Conservation (phyloP, 2,113 vertebrate genomes). For the Microcebus jonahi region DNA sequence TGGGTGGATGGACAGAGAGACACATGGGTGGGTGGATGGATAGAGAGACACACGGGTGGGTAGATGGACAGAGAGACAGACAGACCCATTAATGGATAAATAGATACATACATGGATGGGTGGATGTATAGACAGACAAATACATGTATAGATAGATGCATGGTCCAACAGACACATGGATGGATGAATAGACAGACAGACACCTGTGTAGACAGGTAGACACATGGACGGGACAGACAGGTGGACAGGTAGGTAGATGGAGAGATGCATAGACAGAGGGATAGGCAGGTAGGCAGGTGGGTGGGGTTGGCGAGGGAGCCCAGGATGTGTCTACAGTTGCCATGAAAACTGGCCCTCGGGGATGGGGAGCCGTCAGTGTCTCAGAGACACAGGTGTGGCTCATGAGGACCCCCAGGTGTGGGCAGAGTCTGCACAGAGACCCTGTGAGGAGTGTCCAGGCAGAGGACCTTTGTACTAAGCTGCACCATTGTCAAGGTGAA, state of each 20-base stretch:
- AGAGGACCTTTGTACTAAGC: fast-evolving
- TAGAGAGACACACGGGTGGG: neutral
- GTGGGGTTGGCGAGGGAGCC: neutral
- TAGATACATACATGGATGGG: fast-evolving
- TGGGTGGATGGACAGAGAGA: too few species aligned
- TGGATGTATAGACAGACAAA: fast-evolving
- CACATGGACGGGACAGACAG: too few species aligned
- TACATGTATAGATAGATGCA: neutral
- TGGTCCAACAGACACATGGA: neutral
- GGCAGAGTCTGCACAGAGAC: neutral
- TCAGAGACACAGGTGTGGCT: neutral
- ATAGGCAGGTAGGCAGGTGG: neutral
- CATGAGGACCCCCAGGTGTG: neutral
- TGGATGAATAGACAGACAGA: too few species aligned
- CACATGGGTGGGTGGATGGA: neutral
- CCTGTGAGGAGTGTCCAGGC: neutral
- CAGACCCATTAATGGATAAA: too few species aligned
- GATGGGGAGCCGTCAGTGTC: neutral
- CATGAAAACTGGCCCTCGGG: fast-evolving
- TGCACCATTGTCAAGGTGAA: fast-evolving
- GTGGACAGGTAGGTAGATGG: too few species aligned
- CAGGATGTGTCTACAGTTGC: neutral
- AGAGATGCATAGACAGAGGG: neutral
- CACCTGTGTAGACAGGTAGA: too few species aligned
- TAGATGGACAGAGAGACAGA: neutral